A percentile compares a stretch with the other conserved stretches of the same genome.
Evolutionary conservation across 2,888 invertebrate species (phyloP).

Genomic region (Campaea margaritaria): DNA sequence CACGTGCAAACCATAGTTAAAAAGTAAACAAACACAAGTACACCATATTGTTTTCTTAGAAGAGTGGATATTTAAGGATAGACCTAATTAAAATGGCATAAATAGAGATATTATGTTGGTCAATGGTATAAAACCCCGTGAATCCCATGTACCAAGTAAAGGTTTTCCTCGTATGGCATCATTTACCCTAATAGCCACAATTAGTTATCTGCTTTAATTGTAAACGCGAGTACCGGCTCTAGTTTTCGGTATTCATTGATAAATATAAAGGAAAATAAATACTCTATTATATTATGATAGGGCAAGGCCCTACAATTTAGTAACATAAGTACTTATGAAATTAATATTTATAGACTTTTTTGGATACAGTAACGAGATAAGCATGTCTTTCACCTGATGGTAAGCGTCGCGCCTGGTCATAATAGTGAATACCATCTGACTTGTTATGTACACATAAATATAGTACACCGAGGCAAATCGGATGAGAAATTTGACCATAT

Average conservation of each 20-base stretch:
- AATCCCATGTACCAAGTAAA: neutral
- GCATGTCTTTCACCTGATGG: too few relatives aligned
- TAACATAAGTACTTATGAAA: too few relatives aligned
- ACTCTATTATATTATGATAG: neutral
- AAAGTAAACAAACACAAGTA: neutral
- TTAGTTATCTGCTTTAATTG: neutral
- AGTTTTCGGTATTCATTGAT: constrained; percentile 23
- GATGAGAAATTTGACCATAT: too few relatives aligned
- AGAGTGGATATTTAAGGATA: constrained; percentile 2
- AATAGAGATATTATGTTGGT: constrained; percentile 4
- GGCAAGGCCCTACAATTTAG: too few relatives aligned
- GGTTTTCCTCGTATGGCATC: constrained; percentile 14
- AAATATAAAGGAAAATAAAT: constrained; percentile 12
- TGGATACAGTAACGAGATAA: too few relatives aligned
- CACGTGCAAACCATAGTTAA: too few relatives aligned
- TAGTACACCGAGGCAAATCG: too few relatives aligned
- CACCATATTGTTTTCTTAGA: constrained; percentile 3
- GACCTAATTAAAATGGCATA: constrained; percentile 4
- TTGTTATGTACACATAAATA: too few relatives aligned
- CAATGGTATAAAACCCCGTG: constrained; percentile 15
- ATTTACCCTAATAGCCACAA: neutral
- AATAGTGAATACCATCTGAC: too few relatives aligned
- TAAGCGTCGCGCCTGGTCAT: too few relatives aligned
- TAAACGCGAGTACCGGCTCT: neutral
- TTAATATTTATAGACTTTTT: too few relatives aligned